A percentile compares a stretch with the other conserved stretches of the same genome.
Conservation (phyloP, 2,797 vertebrate species). For the Dicrostonyx torquatus region DNA sequence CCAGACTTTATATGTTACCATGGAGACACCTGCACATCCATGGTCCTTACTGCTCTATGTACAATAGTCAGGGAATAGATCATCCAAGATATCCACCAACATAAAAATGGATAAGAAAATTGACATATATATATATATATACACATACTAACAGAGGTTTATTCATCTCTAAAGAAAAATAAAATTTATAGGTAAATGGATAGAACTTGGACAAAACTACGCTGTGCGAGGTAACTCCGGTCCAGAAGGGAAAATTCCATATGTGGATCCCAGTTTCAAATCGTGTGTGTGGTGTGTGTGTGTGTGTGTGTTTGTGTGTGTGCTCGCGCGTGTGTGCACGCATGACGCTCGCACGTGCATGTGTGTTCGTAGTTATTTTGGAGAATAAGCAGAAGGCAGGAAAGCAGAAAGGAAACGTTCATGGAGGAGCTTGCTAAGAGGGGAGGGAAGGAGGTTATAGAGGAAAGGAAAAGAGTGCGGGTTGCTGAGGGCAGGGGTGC, state of each 20-base stretch:
- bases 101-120: background rate
- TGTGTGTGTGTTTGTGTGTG: too few relatives aligned
- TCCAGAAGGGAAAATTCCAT: background rate
- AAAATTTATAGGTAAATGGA: background rate
- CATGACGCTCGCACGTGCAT: too few relatives aligned
- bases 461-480: background rate
- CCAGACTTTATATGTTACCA: background rate
- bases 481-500: background rate
- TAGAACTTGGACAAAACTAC: background rate
- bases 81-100: background rate
- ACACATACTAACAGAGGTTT: background rate
- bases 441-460: background rate
- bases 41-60: background rate
- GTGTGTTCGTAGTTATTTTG: background rate
- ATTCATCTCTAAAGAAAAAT: background rate
- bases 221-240: background rate
- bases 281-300: too few relatives aligned
- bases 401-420: background rate
- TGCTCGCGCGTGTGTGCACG: too few relatives aligned
- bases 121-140: background rate
- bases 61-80: background rate
- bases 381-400: background rate
- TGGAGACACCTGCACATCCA: background rate
- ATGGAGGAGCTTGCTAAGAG: background rate
- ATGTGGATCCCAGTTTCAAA: background rate